Conservation (phyloP, 2,797 vertebrate species). For the Gambusia yucatana region DNA sequence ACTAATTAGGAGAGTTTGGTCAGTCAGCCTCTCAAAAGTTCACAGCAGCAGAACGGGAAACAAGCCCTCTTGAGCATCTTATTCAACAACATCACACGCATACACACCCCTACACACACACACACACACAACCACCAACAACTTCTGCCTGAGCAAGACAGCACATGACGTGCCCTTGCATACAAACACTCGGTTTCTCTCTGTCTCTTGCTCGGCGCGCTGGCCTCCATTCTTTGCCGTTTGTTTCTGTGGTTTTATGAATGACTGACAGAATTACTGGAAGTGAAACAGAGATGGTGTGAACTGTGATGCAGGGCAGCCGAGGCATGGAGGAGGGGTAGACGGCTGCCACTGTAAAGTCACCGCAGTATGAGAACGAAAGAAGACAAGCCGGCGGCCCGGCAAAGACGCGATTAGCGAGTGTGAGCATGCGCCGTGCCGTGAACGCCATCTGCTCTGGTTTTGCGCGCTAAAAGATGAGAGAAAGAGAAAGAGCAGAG, state of each 20-base stretch:
- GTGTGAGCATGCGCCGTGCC: slow-evolving; percentile 52
- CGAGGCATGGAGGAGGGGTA: background rate
- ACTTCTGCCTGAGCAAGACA: slow-evolving; percentile 1
- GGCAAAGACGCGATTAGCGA: slow-evolving; percentile 58
- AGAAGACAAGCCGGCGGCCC: slow-evolving; percentile 44
- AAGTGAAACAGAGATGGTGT: background rate
- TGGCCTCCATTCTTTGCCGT: slow-evolving; percentile 14
- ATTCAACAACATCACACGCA: slow-evolving; percentile 28
- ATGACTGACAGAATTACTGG: slow-evolving; percentile 17
- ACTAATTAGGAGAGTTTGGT: slow-evolving; percentile 68
- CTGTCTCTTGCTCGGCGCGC: background rate
- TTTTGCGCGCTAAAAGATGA: slow-evolving; percentile 32
- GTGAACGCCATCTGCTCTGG: slow-evolving; percentile 58
- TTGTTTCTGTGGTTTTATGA: slow-evolving; percentile 26
- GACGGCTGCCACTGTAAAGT: slow-evolving; percentile 39
- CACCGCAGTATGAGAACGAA: slow-evolving; percentile 48
- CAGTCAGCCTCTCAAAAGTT: slow-evolving; percentile 51
- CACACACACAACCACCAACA: slow-evolving; percentile 15
- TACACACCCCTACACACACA: background rate
- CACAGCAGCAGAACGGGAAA: slow-evolving; percentile 59
- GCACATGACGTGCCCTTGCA: slow-evolving; percentile 32
- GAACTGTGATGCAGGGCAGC: background rate
- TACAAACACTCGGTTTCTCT: slow-evolving; percentile 2
- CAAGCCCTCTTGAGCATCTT: slow-evolving; percentile 49
- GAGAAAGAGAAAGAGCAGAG: slow-evolving; percentile 6